These are phyloP conservation scores for Caenorhabditis brenneri DNA, from an alignment of 1,140 invertebrate genomes.

Conservation along the genomic window DNA sequence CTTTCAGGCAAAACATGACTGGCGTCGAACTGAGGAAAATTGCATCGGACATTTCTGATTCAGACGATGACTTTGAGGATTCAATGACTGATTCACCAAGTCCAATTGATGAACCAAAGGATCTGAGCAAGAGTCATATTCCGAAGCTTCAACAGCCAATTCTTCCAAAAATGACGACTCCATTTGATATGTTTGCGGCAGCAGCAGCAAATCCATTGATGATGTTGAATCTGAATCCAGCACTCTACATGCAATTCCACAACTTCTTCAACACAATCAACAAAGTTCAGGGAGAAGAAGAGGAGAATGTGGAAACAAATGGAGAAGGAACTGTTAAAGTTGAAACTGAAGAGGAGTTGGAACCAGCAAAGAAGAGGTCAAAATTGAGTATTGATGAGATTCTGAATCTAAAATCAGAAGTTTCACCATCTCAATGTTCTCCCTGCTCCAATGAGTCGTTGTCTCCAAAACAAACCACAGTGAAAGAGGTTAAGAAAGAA, in stretches of 20 bases:
- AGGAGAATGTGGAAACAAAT: not conserved
- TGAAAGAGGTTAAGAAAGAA: not conserved
- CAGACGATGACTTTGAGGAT: slow-evolving; percentile 49
- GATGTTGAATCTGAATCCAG: slow-evolving; percentile 51
- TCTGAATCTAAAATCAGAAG: slow-evolving; percentile 48
- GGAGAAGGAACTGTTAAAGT: not conserved
- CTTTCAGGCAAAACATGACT: slow-evolving; percentile 51
- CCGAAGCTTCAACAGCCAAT: not conserved
- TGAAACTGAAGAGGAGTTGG: not conserved
- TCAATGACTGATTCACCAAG: slow-evolving; percentile 52
- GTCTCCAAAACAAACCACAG: not conserved
- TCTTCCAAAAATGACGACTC: not conserved
- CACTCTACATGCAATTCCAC: slow-evolving; percentile 19
- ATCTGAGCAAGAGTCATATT: slow-evolving; percentile 5
- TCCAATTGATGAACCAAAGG: slow-evolving; percentile 48
- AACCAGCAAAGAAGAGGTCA: not conserved
- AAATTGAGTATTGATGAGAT: slow-evolving; percentile 50
- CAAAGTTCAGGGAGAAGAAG: not conserved
- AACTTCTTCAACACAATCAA: slow-evolving; percentile 32
- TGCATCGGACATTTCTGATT: slow-evolving; percentile 36
- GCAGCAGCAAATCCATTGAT: slow-evolving; percentile 46
- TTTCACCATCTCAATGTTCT: slow-evolving; percentile 11
- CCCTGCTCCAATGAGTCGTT: slow-evolving; percentile 27
- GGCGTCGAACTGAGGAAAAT: slow-evolving; percentile 51
- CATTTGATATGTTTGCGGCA: not conserved